A percentile compares a stretch with the other conserved stretches of the same genome.
Conservation (phyloP, 2,888 invertebrate species). For the Perdita meconis region DNA sequence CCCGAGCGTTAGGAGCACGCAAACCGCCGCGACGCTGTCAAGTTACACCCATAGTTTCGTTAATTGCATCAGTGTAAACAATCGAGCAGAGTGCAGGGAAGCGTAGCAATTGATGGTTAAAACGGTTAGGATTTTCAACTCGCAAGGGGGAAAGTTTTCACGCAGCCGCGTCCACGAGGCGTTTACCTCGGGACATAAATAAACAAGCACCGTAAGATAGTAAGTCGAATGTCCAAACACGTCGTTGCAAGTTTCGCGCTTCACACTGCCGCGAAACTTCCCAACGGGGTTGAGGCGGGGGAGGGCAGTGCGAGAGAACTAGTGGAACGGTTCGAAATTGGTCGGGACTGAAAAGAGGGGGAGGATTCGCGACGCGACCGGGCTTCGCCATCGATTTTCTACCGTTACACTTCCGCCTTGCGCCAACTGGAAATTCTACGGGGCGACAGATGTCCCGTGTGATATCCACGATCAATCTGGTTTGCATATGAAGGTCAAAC, state of each 20-base stretch:
- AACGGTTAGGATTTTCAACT: slow-evolving; percentile 15
- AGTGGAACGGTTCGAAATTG: slow-evolving; percentile 10
- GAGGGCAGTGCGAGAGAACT: too few relatives aligned
- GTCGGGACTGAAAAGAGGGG: background rate
- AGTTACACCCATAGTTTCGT: background rate
- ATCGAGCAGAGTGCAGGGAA: background rate
- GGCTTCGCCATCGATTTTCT: slow-evolving; percentile 47
- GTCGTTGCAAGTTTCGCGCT: slow-evolving; percentile 55
- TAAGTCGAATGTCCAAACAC: slow-evolving; percentile 67
- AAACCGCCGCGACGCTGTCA: background rate
- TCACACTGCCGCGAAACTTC: slow-evolving; percentile 53
- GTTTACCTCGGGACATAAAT: slow-evolving; percentile 57
- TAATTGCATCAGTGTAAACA: background rate
- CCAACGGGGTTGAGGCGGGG: too few relatives aligned
- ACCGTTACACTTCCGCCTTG: slow-evolving; percentile 39
- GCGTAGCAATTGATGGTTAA: slow-evolving; percentile 11
- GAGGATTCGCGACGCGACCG: background rate
- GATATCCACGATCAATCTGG: slow-evolving; percentile 19
- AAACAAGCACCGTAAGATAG: slow-evolving; percentile 59
- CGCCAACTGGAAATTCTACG: slow-evolving; percentile 33
- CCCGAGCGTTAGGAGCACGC: too few relatives aligned
- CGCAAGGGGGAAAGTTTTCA: slow-evolving; percentile 32
- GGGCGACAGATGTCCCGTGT: slow-evolving; percentile 40
- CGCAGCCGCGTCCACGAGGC: slow-evolving; percentile 26
- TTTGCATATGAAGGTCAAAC: slow-evolving; percentile 54